Base-by-base conservation (phyloP, 1,140 invertebrate species). In the Drosophila yakuba region DNA sequence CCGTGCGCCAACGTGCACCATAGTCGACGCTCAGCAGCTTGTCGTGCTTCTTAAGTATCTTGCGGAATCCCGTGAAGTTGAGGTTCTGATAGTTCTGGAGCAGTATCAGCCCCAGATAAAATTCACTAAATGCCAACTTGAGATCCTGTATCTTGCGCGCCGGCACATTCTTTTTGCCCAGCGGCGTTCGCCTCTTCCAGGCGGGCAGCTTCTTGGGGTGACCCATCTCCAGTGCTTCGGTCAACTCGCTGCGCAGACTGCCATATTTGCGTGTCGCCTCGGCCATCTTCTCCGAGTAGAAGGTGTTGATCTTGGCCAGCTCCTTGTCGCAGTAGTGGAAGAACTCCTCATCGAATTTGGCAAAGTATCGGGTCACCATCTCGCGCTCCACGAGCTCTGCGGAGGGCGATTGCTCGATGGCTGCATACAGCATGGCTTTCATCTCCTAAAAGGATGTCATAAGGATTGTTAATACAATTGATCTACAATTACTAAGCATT, bases 21-120 rank as follows among this genome's bases (percentile, higher is more conserved):
- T 92, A 83, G 58, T 95, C 94, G 4, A 94, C 94, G 59, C 91
- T 93, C 17, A 95, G 88, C 68, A 95, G 48, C 93, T 98, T 98
- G 91, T 98, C 97, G 93, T 98, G 97, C 93, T 98, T 98, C 91
- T 98, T 98, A 14, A 98, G 93, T 72, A 98, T 98, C 91, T 98
- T 98, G 51, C 97, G 93, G 92, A 98, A 98, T 0, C 98, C 97
- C 11, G 97, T 98, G 74, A 97, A 97, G 93, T 98, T 98, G 2
- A 98, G 93, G 82, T 97, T 97, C 89, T 95, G 95, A 80, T 95
- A 95, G 78, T 95, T 95, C 85, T 95, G 95, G 20, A 94, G 93
- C 8, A 98, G 93, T 80, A 98, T 97, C 7, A 98, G 86, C 84
- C 96, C 97, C 3, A 98, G 94, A 93, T 98, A 98, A 91, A 98